Conservation (phyloP, 2,113 vertebrate genomes). For the Thalassoma bifasciatum region DNA sequence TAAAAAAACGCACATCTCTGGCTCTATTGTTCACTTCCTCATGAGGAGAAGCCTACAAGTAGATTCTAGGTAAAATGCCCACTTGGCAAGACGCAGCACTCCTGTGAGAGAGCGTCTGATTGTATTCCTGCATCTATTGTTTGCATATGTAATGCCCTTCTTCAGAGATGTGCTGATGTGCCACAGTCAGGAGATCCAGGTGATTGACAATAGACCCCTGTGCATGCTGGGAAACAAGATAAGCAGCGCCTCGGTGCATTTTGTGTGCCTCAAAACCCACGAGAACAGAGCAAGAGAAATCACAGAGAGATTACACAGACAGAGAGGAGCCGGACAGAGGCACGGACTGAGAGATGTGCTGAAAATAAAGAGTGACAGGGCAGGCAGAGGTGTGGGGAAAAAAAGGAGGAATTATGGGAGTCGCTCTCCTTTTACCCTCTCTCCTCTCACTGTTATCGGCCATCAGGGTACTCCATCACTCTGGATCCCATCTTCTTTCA, state of each 20-base stretch:
- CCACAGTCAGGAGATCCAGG: conserved; percentile 22
- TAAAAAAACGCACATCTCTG: no score
- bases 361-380: conserved; percentile 66
- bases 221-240: conserved; percentile 71
- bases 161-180: conserved; percentile 41
- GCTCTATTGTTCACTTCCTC: neutral
- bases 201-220: conserved; percentile 69
- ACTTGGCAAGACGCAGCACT: neutral
- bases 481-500: conserved; percentile 59
- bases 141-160: conserved; percentile 23
- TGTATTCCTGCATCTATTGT: conserved; percentile 4
- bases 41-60: neutral
- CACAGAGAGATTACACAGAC: conserved; percentile 41
- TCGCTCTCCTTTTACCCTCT: conserved; percentile 58
- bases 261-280: conserved; percentile 38
- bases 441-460: conserved; percentile 63
- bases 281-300: conserved; percentile 24
- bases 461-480: conserved; percentile 69
- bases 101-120: neutral
- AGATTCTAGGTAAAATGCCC: neutral
- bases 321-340: conserved; percentile 30
- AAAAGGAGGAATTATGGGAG: conserved; percentile 59
- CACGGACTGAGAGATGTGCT: conserved; percentile 56
- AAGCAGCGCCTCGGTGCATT: conserved; percentile 46
- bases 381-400: conserved; percentile 38